Conservation (phyloP, 2,797 vertebrate species). For the Peromyscus melanophrys region DNA sequence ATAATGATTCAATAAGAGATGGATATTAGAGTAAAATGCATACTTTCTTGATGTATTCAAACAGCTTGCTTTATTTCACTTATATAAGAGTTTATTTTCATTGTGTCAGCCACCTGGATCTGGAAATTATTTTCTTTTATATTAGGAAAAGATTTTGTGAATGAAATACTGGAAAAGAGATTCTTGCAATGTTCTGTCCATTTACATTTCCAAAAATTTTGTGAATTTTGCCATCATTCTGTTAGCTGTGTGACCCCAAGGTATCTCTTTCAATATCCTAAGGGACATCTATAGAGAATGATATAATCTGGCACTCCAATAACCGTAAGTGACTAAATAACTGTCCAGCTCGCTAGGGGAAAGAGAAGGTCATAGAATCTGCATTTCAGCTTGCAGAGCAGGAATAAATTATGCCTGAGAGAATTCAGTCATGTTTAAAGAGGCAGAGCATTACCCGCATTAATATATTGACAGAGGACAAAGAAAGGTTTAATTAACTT, state of each 20-base stretch:
- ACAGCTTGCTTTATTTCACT: neutral
- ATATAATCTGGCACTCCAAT: slow-evolving; percentile 85
- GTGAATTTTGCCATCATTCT: neutral
- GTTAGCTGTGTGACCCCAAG: slow-evolving; percentile 14
- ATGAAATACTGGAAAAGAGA: neutral
- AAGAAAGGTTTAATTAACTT: slow-evolving; percentile 84
- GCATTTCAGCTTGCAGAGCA: slow-evolving; percentile 83
- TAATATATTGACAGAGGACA: slow-evolving; percentile 86
- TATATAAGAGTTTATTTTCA: slow-evolving; percentile 29
- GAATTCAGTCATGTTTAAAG: slow-evolving; percentile 78
- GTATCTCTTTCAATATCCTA: slow-evolving; percentile 58
- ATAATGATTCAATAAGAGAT: neutral
- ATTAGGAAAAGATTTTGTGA: neutral
- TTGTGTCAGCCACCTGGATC: neutral
- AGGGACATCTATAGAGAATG: slow-evolving; percentile 72
- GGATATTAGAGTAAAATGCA: neutral
- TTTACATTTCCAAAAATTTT: neutral
- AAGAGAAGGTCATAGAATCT: slow-evolving; percentile 76
- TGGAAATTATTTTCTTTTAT: neutral
- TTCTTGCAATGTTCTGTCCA: neutral
- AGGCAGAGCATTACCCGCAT: slow-evolving; percentile 74
- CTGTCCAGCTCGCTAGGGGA: slow-evolving; percentile 75
- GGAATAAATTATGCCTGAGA: slow-evolving; percentile 81
- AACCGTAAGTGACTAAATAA: slow-evolving; percentile 86
- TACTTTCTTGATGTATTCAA: neutral